These are phyloP conservation scores for Mixornis gularis DNA, from an alignment of 2,113 vertebrate species.

Conservation along the genomic window DNA sequence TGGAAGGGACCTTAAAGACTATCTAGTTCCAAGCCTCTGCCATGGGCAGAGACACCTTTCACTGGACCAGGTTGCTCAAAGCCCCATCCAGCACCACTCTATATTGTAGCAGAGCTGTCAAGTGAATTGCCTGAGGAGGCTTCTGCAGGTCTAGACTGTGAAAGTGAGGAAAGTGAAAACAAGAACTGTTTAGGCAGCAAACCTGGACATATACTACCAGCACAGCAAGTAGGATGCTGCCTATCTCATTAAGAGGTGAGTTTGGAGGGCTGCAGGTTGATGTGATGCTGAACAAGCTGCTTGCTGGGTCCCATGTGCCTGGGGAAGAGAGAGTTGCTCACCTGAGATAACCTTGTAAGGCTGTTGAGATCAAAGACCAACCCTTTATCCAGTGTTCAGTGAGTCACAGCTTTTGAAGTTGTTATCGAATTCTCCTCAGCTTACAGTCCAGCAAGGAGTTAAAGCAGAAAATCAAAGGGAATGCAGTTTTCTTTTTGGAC, in stretches of 20 bases:
- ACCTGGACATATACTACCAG: not conserved
- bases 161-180: not conserved
- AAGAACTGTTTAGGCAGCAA: not conserved
- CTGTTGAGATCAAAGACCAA: not conserved
- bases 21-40: not conserved
- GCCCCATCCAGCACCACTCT: too few relatives aligned
- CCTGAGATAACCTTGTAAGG: not conserved
- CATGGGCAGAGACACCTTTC: not conserved
- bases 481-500: not conserved
- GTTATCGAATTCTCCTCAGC: not conserved
- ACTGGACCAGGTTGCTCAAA: not conserved
- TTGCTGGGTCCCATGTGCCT: rapidly evolving
- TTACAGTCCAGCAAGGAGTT: not conserved
- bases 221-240: not conserved
- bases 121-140: not conserved
- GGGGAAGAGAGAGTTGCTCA: not conserved
- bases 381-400: not conserved
- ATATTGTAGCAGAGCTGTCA: not conserved
- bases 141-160: not conserved
- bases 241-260: not conserved
- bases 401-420: not conserved
- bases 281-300: not conserved
- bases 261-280: not conserved
- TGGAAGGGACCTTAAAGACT: not conserved
- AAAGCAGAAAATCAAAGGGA: not conserved